Conservation (phyloP, 2,888 invertebrate genomes). For the Parapristionchus giblindavisi region DNA sequence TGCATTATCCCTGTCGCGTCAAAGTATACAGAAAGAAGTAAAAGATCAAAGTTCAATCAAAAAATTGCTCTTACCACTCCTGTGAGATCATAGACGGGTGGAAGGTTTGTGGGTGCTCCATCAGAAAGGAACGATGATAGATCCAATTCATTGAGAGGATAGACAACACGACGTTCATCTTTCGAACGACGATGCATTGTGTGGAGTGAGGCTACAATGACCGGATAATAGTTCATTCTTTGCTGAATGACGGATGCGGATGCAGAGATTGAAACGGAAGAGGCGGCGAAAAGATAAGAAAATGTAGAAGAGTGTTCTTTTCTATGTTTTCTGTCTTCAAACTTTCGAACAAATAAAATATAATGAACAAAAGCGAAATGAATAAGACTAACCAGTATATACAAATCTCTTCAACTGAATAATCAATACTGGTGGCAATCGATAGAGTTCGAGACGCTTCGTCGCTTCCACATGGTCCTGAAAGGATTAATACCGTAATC, state of each 20-base stretch:
- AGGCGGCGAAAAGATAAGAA: too few species aligned
- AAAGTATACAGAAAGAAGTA: too few species aligned
- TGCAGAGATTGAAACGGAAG: too few species aligned
- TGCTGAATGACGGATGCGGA: too few species aligned
- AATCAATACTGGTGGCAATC: constrained; percentile 70
- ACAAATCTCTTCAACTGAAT: constrained; percentile 71
- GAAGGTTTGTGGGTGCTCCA: constrained; percentile 57
- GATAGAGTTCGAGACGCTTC: constrained; percentile 70
- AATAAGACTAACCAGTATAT: constrained; percentile 70
- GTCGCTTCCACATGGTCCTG: constrained; percentile 70
- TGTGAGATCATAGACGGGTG: constrained; percentile 73
- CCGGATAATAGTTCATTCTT: not conserved
- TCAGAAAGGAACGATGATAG: constrained; percentile 55
- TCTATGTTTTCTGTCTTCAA: too few species aligned
- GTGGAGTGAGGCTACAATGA: constrained; percentile 25
- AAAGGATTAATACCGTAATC: constrained; percentile 29
- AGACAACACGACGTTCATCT: constrained; percentile 57
- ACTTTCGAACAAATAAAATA: too few species aligned
- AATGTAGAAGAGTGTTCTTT: too few species aligned
- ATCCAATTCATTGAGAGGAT: constrained; percentile 64
- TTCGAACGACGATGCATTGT: constrained; percentile 56
- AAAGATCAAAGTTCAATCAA: not conserved
- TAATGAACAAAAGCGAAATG: too few species aligned
- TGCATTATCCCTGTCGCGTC: too few species aligned
- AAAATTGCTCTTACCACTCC: constrained; percentile 71